Conservation (phyloP, 1,140 invertebrate genomes). For the Atta colombica region DNA sequence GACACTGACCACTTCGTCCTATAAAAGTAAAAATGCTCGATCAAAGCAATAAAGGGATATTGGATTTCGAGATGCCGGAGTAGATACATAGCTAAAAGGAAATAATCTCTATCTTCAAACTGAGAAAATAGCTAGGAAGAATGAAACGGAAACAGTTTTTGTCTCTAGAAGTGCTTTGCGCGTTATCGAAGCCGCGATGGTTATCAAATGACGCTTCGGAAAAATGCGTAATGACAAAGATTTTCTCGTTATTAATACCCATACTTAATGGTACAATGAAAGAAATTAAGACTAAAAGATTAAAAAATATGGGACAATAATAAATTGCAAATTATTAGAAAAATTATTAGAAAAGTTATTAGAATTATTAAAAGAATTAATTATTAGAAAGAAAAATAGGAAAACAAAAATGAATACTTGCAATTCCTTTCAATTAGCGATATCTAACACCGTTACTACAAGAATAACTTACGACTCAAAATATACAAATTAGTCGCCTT, state of each 20-base stretch:
- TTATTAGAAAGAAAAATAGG: slow-evolving; percentile 6
- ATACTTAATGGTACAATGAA: neutral
- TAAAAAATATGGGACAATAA: neutral
- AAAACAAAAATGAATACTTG: neutral
- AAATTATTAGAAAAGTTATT: neutral
- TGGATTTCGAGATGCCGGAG: neutral
- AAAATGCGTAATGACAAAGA: neutral
- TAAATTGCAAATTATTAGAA: slow-evolving; percentile 1
- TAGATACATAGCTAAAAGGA: neutral
- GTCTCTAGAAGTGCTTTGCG: slow-evolving; percentile 38
- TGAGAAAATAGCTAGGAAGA: neutral
- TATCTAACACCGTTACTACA: neutral
- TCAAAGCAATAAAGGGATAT: slow-evolving; percentile 41
- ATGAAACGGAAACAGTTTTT: slow-evolving; percentile 12
- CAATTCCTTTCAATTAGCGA: neutral
- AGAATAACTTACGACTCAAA: neutral
- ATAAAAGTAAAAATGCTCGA: slow-evolving; percentile 55
- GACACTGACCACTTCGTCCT: slow-evolving; percentile 43
- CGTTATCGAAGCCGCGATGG: slow-evolving; percentile 36
- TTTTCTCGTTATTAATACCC: neutral
- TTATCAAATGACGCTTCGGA: slow-evolving; percentile 4
- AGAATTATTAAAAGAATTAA: too few relatives aligned
- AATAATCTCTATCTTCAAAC: slow-evolving; percentile 27
- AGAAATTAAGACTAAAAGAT: neutral
- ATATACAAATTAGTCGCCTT: too few relatives aligned